Percentiles rank a stretch among this genome's conserved stretches.
Evolutionary conservation across 2,113 vertebrate genomes (phyloP).

Genomic region (Odontesthes bonariensis): DNA sequence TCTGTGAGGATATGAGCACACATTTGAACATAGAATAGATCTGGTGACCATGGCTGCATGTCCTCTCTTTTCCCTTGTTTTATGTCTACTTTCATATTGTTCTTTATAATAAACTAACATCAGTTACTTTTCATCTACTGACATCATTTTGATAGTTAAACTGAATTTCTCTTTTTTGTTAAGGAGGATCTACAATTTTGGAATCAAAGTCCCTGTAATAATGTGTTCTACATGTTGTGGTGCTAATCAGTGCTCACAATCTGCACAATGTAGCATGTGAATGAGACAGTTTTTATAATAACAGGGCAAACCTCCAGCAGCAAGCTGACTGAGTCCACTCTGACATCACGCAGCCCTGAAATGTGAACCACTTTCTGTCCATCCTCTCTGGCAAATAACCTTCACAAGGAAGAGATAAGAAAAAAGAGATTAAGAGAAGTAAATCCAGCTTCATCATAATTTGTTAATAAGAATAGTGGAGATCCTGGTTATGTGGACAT

Average conservation of each 20-base stretch:
- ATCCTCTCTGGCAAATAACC: conserved; percentile 92
- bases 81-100: not conserved
- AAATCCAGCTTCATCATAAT: conserved; percentile 2
- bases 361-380: conserved; percentile 89
- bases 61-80: not conserved
- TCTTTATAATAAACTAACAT: not conserved
- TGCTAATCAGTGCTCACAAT: not conserved
- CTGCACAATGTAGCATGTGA: not conserved
- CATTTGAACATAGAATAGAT: not conserved
- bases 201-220: not conserved
- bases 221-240: not conserved
- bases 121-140: not conserved
- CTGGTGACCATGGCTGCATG: not conserved
- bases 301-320: conserved; percentile 87
- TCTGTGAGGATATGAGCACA: not conserved
- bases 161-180: not conserved
- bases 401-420: conserved; percentile 52
- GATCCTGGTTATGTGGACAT: not conserved
- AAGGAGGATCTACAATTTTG: not conserved
- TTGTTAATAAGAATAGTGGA: not conserved
- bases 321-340: conserved; percentile 85
- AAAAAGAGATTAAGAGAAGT: not conserved
- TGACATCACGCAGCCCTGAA: conserved; percentile 86
- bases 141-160: not conserved
- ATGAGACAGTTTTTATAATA: not conserved